Conservation (phyloP, 2,888 invertebrate genomes). For the Lacanobia oleracea region DNA sequence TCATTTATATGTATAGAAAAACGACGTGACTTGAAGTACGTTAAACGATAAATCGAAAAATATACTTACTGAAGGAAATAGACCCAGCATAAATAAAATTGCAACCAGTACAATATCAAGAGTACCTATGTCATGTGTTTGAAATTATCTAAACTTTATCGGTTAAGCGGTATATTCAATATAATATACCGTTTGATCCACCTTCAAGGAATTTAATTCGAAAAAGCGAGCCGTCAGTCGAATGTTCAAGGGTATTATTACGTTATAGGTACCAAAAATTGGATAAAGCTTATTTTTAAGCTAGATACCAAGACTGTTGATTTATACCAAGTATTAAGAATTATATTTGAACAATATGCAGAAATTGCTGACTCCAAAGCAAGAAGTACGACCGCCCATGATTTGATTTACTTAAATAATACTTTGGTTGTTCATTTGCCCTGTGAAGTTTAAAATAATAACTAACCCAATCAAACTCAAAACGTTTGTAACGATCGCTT, state of each 20-base stretch:
- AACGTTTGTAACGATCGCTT: slow-evolving; percentile 21
- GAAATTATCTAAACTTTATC: neutral
- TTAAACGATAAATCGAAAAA: slow-evolving; percentile 42
- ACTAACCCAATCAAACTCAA: slow-evolving; percentile 21
- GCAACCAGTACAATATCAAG: slow-evolving; percentile 6
- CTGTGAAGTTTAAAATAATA: slow-evolving; percentile 23
- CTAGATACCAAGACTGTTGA: too few relatives aligned
- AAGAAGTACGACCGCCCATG: neutral
- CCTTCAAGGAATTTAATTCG: too few relatives aligned
- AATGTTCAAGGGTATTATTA: too few relatives aligned
- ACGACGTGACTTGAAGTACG: slow-evolving; percentile 58
- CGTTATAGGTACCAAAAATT: too few relatives aligned
- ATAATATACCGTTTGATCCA: too few relatives aligned
- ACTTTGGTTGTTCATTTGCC: slow-evolving; percentile 15
- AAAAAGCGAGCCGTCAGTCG: too few relatives aligned
- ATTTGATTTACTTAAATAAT: slow-evolving; percentile 1
- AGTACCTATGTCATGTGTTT: neutral
- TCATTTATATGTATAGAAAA: slow-evolving; percentile 65
- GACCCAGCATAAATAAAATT: slow-evolving; percentile 22
- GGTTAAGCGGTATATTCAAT: too few relatives aligned
- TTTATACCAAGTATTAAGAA: too few relatives aligned
- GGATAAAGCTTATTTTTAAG: too few relatives aligned
- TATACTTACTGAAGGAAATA: slow-evolving; percentile 31
- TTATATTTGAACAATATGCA: too few relatives aligned
- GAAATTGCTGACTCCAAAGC: too few relatives aligned